Evolutionary conservation across 2,113 vertebrate genomes (phyloP), one percentile per base, ranked within the genome.

Genomic region (Notothenia rossii): DNA sequence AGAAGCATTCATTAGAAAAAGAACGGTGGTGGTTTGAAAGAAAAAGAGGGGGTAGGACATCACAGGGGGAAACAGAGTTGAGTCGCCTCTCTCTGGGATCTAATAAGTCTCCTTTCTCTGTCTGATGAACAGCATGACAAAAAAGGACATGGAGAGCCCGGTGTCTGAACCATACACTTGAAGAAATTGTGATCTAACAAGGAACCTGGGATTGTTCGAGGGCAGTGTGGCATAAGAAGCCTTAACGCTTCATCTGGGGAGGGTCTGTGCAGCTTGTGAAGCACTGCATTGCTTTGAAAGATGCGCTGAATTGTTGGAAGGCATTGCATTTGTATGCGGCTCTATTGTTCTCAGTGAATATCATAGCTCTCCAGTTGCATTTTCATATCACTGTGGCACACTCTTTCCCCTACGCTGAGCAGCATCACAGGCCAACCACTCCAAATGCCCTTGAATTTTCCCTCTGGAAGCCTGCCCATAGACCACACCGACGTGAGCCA

Each of bases 391-490:
- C 85, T 60, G 72, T 69, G 64, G 71, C 69, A 79, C 70, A 75
- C 67, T 79, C 48, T 84, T 86, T 82, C 74, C 87, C 84, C 80
- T 81, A 72, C 80, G 61, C 81, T 67, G 79, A 91, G 83, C 83
- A 89, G 84, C 75, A 84, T 91, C 77, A 86, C 71, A 86, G 86
- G 65, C 84, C 72, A 73, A 66, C 75, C 64, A 82, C 85, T 88
- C 63, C 77, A 85, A 92, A 91, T 84, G 86, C 84, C 90, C 89
- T 94, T 90, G 87, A 93, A 88, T 79, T 87, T 29, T 89, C 82
- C 72, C 88, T 77, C 84, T 91, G 92, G 89, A 89, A 92, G 84
- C 60, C 59, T 88, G 91, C 89, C 90, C 79, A 43, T n/a, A 77
- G 82, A 90, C 85, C 88, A 79, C 78, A 93, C 79, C 56, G 56